Evolutionary conservation across 2,888 invertebrate species (phyloP).

Genomic region (Luperina testacea): DNA sequence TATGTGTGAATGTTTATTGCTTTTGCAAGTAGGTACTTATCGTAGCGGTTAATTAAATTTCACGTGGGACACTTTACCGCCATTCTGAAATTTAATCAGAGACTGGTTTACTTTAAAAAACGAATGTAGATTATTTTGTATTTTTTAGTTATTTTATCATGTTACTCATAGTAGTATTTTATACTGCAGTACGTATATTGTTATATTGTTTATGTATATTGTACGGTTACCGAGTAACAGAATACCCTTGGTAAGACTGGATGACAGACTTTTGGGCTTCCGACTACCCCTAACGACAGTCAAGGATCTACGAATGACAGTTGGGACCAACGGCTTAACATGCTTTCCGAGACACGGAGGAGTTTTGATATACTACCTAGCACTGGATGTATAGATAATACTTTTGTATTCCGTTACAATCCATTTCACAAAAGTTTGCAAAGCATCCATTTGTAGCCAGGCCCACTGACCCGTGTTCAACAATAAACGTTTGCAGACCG

Average conservation of each 20-base stretch:
- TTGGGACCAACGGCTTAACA: not conserved
- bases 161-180: not conserved
- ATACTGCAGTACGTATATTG: not conserved
- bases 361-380: not conserved
- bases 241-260: too few species aligned
- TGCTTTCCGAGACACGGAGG: too few species aligned
- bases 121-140: not conserved
- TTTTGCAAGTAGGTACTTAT: not conserved
- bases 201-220: too few species aligned
- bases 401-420: conserved; percentile 9
- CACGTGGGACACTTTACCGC: not conserved
- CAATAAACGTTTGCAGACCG: conserved; percentile 11
- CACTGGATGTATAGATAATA: not conserved
- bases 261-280: not conserved
- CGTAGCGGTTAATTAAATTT: conserved; percentile 22
- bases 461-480: not conserved
- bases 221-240: not conserved
- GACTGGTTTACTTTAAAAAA: not conserved
- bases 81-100: not conserved
- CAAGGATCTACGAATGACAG: not conserved
- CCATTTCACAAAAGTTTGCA: not conserved
- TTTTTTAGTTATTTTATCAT: not conserved
- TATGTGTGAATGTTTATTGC: conserved; percentile 24
- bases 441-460: not conserved
- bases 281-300: too few species aligned